A percentile compares a stretch with the other conserved stretches of the same genome.
These are phyloP conservation scores for Phenganax subtilis DNA, from an alignment of 92 coral and sea anemone species.

Conservation along the genomic window DNA sequence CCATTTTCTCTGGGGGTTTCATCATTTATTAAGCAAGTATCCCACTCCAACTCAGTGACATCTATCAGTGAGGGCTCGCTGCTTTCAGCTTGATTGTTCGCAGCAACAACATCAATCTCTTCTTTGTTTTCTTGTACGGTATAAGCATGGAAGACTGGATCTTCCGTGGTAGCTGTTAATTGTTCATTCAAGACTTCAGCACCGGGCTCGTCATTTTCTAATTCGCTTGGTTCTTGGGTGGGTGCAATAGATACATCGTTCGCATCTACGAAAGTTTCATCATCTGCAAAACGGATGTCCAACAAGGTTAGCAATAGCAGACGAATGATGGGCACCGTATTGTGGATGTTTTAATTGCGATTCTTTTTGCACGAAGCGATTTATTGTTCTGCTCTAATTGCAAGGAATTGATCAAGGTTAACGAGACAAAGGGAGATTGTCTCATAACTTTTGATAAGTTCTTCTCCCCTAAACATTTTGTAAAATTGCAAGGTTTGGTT, in stretches of 20 bases:
- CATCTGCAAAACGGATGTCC: slow-evolving; percentile 8
- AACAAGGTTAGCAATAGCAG: background rate
- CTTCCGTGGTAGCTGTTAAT: slow-evolving; percentile 11
- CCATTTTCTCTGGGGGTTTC: background rate
- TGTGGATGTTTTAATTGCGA: too few relatives aligned
- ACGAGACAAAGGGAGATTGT: too few relatives aligned
- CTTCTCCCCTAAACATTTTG: too few relatives aligned
- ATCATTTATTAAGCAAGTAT: slow-evolving; percentile 64
- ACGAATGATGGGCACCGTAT: too few relatives aligned
- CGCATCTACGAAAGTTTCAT: background rate
- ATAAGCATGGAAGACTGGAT: slow-evolving; percentile 19
- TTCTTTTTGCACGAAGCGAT: too few relatives aligned
- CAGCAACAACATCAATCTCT: background rate
- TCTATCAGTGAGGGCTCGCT: background rate
- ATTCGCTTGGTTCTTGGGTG: slow-evolving; percentile 45
- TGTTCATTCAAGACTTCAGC: slow-evolving; percentile 17
- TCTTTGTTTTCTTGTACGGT: background rate
- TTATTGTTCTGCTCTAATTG: too few relatives aligned
- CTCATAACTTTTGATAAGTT: too few relatives aligned
- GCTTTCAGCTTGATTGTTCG: slow-evolving; percentile 16
- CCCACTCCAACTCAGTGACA: slow-evolving; percentile 81
- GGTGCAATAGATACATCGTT: slow-evolving; percentile 25
- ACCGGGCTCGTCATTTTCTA: background rate
- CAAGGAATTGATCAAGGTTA: too few relatives aligned
- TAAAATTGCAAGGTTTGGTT: too few relatives aligned